These are phyloP conservation scores for Cherax quadricarinatus DNA, from an alignment of 1,140 invertebrate species.

Conservation along the genomic window DNA sequence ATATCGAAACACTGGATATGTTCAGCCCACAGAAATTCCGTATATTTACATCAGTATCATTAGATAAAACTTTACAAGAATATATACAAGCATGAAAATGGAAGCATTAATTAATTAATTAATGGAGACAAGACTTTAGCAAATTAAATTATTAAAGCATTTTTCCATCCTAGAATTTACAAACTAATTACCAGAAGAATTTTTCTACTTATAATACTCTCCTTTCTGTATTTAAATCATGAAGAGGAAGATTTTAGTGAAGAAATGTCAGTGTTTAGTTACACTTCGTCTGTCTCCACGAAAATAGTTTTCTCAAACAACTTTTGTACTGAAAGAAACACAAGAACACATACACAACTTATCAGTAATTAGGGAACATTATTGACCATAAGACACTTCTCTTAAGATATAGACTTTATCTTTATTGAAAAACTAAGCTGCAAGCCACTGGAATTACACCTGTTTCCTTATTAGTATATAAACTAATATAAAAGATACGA, in stretches of 20 bases:
- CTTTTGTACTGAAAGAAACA: not conserved
- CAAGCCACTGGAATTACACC: not conserved
- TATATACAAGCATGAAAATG: conserved; percentile 1
- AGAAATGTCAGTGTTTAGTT: not conserved
- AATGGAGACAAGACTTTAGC: not conserved
- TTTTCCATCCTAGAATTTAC: not conserved
- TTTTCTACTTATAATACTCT: not conserved
- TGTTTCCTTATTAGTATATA: not conserved
- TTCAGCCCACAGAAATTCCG: not conserved
- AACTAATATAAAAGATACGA: not conserved
- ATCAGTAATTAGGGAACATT: not conserved
- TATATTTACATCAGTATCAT: not conserved
- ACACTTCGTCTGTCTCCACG: too few species aligned
- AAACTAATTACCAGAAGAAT: not conserved
- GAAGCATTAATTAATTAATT: not conserved
- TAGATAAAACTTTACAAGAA: not conserved
- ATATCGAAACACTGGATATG: conserved; percentile 1
- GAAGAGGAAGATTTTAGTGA: not conserved
- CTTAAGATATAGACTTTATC: not conserved
- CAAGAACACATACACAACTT: not conserved
- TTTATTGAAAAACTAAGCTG: not conserved
- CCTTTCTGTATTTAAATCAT: not conserved
- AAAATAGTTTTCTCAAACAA: too few species aligned
- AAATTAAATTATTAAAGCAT: not conserved
- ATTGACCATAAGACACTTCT: not conserved